Conservation (phyloP, 2,113 vertebrate genomes). For the Ciconia stormi region DNA sequence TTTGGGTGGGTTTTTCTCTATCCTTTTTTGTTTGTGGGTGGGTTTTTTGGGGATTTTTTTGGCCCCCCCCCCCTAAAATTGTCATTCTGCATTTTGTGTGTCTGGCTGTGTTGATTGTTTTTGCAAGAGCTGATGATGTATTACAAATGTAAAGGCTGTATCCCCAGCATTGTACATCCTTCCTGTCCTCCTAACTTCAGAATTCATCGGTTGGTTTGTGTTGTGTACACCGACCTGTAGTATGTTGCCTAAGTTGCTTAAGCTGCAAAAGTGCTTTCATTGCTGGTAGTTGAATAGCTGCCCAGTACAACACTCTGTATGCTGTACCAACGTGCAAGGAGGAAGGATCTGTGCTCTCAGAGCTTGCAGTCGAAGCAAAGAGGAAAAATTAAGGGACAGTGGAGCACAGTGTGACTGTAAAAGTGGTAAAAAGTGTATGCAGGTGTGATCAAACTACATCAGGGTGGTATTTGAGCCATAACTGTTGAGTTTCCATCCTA, state of each 20-base stretch:
- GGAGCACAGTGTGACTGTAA: background rate
- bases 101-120: background rate
- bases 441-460: accelerated
- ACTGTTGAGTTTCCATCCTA: background rate
- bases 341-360: accelerated
- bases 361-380: background rate
- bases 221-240: background rate
- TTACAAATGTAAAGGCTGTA: background rate
- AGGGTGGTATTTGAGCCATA: accelerated
- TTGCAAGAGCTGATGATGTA: background rate
- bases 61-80: background rate
- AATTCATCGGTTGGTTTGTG: background rate
- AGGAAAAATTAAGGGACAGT: accelerated
- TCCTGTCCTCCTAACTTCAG: background rate
- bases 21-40: background rate
- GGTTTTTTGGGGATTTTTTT: background rate
- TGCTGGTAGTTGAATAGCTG: background rate
- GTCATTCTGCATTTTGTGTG: background rate
- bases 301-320: accelerated
- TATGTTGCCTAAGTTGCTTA: background rate
- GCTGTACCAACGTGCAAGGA: accelerated
- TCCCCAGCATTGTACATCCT: background rate
- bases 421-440: accelerated
- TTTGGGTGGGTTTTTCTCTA: background rate
- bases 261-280: accelerated